phyloP scores from a whole-genome alignment of 2,113 vertebrate genomes.

The Eubucco bourcierii region DNA sequence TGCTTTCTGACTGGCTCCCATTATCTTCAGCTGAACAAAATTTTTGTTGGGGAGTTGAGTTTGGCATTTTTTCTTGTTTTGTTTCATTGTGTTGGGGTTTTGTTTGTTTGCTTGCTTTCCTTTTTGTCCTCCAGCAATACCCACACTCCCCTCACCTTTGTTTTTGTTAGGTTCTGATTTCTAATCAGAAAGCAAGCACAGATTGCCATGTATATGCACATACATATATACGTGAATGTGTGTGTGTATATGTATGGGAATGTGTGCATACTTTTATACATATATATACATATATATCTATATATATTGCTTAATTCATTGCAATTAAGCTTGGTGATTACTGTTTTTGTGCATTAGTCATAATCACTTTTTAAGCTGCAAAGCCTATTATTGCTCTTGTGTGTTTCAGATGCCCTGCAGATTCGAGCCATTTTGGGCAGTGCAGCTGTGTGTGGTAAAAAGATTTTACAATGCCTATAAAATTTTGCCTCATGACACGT shows the following conservation, averaged over 20 bases:
- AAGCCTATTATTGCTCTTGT: slow-evolving; percentile 72
- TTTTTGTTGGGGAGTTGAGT: accelerated
- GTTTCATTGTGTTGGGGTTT: neutral
- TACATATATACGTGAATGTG: neutral
- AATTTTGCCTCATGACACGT: slow-evolving; percentile 75
- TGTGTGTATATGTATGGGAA: neutral
- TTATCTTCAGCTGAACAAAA: neutral
- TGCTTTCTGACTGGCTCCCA: neutral
- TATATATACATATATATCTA: too few species aligned
- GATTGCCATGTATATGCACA: neutral
- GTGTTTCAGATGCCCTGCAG: slow-evolving; percentile 76
- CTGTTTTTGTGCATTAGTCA: slow-evolving; percentile 75
- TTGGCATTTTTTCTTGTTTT: neutral
- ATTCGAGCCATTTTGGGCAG: slow-evolving; percentile 74
- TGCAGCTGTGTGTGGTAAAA: slow-evolving; percentile 80
- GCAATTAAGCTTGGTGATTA: slow-evolving; percentile 72
- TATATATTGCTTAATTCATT: slow-evolving; percentile 54
- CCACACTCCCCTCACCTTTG: neutral
- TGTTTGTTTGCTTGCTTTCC: neutral
- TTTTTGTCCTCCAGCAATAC: neutral
- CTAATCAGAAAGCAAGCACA: neutral
- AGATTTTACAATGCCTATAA: slow-evolving; percentile 76
- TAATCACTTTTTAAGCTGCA: slow-evolving; percentile 79
- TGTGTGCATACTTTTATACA: neutral
- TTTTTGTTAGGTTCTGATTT: neutral